A percentile compares a stretch with the other conserved stretches of the same genome.
phyloP scores from a whole-genome alignment of 2,113 vertebrate species.

The Saguinus midas region DNA sequence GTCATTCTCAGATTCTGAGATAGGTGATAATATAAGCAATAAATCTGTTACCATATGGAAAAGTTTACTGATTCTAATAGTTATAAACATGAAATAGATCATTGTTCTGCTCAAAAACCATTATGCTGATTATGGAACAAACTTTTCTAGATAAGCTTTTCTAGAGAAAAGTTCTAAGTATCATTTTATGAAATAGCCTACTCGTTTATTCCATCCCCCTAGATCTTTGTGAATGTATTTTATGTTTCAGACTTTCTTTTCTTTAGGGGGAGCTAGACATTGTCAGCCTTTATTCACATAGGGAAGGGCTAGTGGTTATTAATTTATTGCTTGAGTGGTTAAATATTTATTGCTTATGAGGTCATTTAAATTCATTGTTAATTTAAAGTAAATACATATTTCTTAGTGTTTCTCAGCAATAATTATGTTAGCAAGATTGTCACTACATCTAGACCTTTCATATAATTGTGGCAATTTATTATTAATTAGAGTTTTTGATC shows the following conservation, averaged over 20 bases:
- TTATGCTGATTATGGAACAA: not conserved
- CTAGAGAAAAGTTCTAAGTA: not conserved
- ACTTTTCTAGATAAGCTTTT: not conserved
- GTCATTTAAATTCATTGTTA: not conserved
- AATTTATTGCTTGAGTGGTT: not conserved
- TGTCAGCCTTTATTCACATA: not conserved
- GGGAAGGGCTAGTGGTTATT: not conserved
- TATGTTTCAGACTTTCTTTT: not conserved
- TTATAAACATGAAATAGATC: not conserved
- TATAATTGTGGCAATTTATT: not conserved
- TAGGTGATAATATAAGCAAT: not conserved
- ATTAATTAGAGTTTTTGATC: not conserved
- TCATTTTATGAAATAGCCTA: not conserved
- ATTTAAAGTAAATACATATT: not conserved
- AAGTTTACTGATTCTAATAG: not conserved
- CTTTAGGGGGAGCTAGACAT: not conserved
- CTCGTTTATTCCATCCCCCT: not conserved
- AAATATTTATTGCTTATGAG: not conserved
- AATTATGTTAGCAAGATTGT: not conserved
- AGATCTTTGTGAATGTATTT: not conserved
- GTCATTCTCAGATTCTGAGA: not conserved
- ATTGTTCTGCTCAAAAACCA: not conserved
- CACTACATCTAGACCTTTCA: not conserved
- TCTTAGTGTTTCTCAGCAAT: not conserved
- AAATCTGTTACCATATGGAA: not conserved